Evolutionary conservation across 2,797 vertebrate species (phyloP).

Genomic region (Sebastes melanostomus): DNA sequence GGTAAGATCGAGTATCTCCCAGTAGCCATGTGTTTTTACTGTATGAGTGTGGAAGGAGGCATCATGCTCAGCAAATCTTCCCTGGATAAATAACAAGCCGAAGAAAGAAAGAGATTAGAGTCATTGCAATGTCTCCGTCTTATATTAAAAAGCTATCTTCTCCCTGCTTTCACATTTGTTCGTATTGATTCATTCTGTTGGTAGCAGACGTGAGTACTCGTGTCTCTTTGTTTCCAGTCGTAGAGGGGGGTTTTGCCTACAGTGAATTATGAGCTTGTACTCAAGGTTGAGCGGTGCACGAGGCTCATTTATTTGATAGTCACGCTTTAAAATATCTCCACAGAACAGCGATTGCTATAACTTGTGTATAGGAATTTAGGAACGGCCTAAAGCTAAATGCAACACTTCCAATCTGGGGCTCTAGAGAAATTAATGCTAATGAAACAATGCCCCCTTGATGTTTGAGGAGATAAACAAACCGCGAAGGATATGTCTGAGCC

Average conservation of each 20-base stretch:
- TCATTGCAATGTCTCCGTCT: constrained; percentile 23
- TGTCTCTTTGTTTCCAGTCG: constrained; percentile 40
- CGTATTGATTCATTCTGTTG: constrained; percentile 42
- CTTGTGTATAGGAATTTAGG: constrained; percentile 35
- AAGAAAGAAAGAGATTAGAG: constrained; percentile 25
- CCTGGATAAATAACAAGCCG: constrained; percentile 14
- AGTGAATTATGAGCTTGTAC: constrained; percentile 50
- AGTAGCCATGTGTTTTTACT: not conserved
- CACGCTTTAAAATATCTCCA: constrained; percentile 61
- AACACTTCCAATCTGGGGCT: constrained; percentile 56
- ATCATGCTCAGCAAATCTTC: constrained; percentile 4
- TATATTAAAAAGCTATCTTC: constrained; percentile 40
- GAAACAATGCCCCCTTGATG: constrained; percentile 65
- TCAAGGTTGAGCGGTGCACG: constrained; percentile 38
- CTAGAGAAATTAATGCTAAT: constrained; percentile 64
- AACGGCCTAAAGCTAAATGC: constrained; percentile 53
- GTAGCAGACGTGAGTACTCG: constrained; percentile 5
- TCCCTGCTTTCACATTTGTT: constrained; percentile 35
- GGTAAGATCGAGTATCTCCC: not conserved
- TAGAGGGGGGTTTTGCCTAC: not conserved
- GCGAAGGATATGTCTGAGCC: constrained; percentile 3
- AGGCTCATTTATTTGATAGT: constrained; percentile 58
- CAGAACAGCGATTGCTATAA: constrained; percentile 42
- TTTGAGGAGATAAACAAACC: constrained; percentile 57
- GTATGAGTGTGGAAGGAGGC: not conserved